phyloP scores from a whole-genome alignment of 2,797 vertebrate species.

The Mareca strepera region DNA sequence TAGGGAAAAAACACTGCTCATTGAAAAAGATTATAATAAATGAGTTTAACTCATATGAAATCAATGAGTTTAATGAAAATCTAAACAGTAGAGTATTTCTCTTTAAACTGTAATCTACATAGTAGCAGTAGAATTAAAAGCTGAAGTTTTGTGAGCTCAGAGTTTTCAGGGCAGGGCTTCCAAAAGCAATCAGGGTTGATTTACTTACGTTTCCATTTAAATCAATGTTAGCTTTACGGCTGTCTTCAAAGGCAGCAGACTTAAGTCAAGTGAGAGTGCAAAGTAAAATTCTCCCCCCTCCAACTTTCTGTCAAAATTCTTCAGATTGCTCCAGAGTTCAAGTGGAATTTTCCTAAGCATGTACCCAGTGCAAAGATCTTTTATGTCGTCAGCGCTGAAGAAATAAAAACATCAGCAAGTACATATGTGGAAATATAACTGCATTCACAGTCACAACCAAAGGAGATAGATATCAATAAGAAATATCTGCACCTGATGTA shows the following conservation, averaged over 20 bases:
- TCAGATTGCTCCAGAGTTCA: constrained; percentile 58
- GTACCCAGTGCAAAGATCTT: constrained; percentile 47
- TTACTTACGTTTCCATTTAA: constrained; percentile 26
- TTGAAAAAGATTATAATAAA: background rate
- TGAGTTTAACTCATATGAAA: background rate
- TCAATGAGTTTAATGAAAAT: background rate
- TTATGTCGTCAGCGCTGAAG: constrained; percentile 41
- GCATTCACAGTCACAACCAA: background rate
- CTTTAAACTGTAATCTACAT: background rate
- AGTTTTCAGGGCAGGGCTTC: constrained; percentile 9
- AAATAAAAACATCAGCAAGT: constrained; percentile 67
- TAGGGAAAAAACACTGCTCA: background rate
- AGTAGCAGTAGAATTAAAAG: background rate
- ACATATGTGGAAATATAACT: constrained; percentile 58
- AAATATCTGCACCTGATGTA: background rate
- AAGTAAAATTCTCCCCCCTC: constrained; percentile 41
- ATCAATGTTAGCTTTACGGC: constrained; percentile 47
- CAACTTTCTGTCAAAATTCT: constrained; percentile 64
- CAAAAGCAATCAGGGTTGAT: background rate
- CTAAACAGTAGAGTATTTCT: background rate
- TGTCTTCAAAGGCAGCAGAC: constrained; percentile 39
- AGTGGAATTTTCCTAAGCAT: constrained; percentile 68
- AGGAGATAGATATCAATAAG: background rate
- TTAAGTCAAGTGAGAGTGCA: constrained; percentile 16
- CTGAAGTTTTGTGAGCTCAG: background rate